Evolutionary conservation across 2,888 invertebrate genomes (phyloP).

Genomic region (Ormyrus pomaceus): DNA sequence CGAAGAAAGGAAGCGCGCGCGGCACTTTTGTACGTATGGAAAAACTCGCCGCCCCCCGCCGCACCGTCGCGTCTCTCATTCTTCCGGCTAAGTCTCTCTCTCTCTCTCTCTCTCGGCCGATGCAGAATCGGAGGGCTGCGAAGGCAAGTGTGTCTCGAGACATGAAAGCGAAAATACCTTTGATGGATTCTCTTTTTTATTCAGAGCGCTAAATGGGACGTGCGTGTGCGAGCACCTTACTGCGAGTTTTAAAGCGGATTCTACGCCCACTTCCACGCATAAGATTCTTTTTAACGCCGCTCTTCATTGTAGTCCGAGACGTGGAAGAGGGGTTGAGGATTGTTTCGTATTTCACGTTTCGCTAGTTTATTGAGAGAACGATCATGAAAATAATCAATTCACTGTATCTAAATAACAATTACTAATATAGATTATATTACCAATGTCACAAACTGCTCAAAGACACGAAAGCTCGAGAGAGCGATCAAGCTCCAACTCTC

Average conservation of each 20-base stretch:
- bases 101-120: conserved; percentile 22
- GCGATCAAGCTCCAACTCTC: no score
- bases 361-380: no score
- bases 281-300: not conserved
- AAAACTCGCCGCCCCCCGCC: conserved; percentile 25
- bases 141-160: not conserved
- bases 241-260: conserved; percentile 10
- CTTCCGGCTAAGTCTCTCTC: conserved; percentile 21
- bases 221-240: not conserved
- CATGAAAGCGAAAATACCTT: conserved; percentile 42
- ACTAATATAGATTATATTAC: no score
- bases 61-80: conserved; percentile 4
- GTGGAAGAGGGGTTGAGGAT: no score
- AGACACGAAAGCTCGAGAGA: no score
- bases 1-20: conserved; percentile 51
- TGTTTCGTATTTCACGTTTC: no score
- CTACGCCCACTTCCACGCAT: not conserved
- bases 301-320: no score
- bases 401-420: no score
- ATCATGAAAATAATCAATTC: no score
- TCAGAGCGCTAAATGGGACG: conserved; percentile 21
- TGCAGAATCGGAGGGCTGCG: conserved; percentile 21
- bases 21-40: conserved; percentile 37
- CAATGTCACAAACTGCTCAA: no score
- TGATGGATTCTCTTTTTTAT: conserved; percentile 37